phyloP scores from a whole-genome alignment of 2,113 vertebrate species.

The Zosterops japonicus region DNA sequence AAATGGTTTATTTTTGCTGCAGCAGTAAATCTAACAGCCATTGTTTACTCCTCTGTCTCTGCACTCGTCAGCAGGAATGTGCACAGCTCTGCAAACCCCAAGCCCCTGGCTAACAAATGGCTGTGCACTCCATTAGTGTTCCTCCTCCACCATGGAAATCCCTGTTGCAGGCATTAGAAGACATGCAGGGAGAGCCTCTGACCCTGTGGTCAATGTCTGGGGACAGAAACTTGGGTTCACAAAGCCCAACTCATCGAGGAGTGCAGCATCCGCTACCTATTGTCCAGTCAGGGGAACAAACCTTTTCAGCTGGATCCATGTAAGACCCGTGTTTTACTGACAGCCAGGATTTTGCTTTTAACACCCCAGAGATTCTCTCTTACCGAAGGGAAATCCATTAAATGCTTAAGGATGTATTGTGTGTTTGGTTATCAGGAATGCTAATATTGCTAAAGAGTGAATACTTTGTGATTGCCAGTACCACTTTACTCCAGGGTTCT shows the following conservation, averaged over 20 bases:
- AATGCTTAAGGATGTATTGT: background rate
- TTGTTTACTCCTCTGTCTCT: constrained; percentile 47
- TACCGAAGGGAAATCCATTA: background rate
- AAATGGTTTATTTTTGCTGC: constrained; percentile 55
- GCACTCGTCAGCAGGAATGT: background rate
- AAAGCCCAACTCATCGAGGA: background rate
- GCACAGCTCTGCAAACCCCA: background rate
- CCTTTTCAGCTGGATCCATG: background rate
- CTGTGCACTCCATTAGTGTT: background rate
- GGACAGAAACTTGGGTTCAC: background rate
- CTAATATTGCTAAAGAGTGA: background rate
- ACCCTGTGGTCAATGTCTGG: background rate
- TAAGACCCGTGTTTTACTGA: background rate
- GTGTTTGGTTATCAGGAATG: background rate
- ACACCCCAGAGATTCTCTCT: background rate
- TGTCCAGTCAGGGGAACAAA: fast-evolving
- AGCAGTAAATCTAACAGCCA: constrained; percentile 41
- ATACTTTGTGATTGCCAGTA: background rate
- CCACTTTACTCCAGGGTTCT: background rate
- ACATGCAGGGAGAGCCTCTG: background rate
- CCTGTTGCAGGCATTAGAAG: background rate
- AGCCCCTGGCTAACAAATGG: constrained; percentile 29
- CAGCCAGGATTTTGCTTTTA: background rate
- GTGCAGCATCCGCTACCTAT: background rate
- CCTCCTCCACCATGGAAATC: background rate